Percentiles rank a stretch among this genome's conserved stretches.
These are phyloP conservation scores for Otus sunia DNA, from an alignment of 2,113 vertebrate species.

Conservation along the genomic window DNA sequence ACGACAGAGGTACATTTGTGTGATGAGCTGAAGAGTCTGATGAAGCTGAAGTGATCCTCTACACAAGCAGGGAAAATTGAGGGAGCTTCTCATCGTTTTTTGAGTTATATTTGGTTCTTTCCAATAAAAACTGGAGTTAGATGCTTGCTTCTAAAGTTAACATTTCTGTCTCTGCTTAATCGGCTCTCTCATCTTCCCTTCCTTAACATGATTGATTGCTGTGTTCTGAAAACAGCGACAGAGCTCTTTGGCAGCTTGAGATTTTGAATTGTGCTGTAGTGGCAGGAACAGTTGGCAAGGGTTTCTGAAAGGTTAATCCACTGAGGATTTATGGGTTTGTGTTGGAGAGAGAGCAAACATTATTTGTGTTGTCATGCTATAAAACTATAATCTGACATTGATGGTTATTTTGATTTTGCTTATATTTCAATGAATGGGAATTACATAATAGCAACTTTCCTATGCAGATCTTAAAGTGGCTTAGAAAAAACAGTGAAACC, in stretches of 20 bases:
- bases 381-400: slow-evolving; percentile 63
- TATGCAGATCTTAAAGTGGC: background rate
- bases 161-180: slow-evolving; percentile 38
- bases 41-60: background rate
- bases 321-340: slow-evolving; percentile 57
- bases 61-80: background rate
- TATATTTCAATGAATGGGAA: slow-evolving; percentile 45
- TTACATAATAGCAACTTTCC: slow-evolving; percentile 3
- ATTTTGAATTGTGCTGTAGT: slow-evolving; percentile 63
- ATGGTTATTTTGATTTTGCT: slow-evolving; percentile 64
- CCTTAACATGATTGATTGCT: slow-evolving; percentile 55
- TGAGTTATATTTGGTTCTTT: background rate
- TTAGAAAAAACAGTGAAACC: background rate
- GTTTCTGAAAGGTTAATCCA: slow-evolving; percentile 62
- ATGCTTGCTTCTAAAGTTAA: slow-evolving; percentile 1
- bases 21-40: background rate
- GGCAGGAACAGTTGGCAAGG: slow-evolving; percentile 56
- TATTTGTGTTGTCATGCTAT: slow-evolving; percentile 49
- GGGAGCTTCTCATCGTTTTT: background rate
- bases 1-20: background rate
- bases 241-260: slow-evolving; percentile 57
- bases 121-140: background rate
- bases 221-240: slow-evolving; percentile 51
- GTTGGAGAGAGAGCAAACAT: slow-evolving; percentile 39
- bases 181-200: slow-evolving; percentile 50